Evolutionary conservation across 2,888 invertebrate genomes (phyloP), one percentile per base, ranked within the genome.

Genomic region (Phymatocera aterrima): DNA sequence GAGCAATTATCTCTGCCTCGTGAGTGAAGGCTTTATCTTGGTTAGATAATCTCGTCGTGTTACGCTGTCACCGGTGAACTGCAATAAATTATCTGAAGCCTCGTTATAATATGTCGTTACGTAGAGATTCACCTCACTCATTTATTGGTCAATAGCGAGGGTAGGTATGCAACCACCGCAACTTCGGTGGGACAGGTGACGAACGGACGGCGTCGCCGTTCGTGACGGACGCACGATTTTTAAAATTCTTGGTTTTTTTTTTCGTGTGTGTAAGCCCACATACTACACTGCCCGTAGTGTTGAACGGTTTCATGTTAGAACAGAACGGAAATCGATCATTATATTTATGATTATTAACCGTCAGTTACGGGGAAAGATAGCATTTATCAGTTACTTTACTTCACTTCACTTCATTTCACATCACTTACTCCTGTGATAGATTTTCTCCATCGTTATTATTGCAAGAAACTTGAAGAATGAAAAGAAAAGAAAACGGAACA

Each of bases 1-100:
- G 82, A 84, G 84, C 86, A 88, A 88, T 89, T 88, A 87, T 15
- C 68, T 68, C 43, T n/a, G n/a, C n/a, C n/a, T 46, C 68, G 43
- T 46, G 46, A 68, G 68, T 64, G 61, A 64, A 37, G 68, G 68
- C 61, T 68, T 68, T 68, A 68, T 68, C 68, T 43, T 40, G 21
- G 24, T 24, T n/a, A 43, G 61, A 37, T 64, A 64, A 64, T 43
- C 40, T 40, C 68, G 15, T 28, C 28, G 68, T 28, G 46, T 15
- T 40, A 46, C 46, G 43, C 68, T 46, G 68, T 68, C 68, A 68
- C 46, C 68, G 46, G 43, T 68, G n/a, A n/a, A 46, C 6, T 46
- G 68, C 46, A n/a, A 68, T 68, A 68, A 68, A 68, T 68, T 68
- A 68, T 40, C 46, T 24, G 46, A 68, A 68, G 68, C 68, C 15